Evolutionary conservation across 2,113 vertebrate genomes (phyloP).

Genomic region (Anser brachyrhynchus): DNA sequence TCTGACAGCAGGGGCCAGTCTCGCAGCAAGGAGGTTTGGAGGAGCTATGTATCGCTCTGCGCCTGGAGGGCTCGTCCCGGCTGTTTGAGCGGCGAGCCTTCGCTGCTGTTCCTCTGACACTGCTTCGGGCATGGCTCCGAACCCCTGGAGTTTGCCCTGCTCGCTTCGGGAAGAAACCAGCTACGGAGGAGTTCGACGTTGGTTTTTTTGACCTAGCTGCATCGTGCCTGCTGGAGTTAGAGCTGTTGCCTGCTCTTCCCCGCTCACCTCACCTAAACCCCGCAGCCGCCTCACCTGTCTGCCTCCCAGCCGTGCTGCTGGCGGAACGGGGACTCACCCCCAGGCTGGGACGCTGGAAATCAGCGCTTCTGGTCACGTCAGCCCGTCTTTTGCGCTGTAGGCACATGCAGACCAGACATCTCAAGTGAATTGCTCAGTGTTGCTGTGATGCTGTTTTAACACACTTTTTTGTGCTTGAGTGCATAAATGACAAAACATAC

Average conservation of each 20-base stretch:
- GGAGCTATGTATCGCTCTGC: conserved; percentile 56
- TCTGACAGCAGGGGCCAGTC: neutral
- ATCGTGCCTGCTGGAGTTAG: neutral
- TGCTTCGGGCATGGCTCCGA: neutral
- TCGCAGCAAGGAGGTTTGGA: conserved; percentile 43
- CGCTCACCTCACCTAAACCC: neutral
- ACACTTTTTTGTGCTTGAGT: neutral
- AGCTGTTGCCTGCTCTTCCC: neutral
- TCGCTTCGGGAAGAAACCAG: neutral
- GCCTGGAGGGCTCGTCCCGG: conserved; percentile 46
- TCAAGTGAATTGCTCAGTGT: neutral
- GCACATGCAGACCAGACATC: neutral
- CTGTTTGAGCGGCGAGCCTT: conserved; percentile 5
- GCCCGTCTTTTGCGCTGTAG: neutral
- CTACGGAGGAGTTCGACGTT: neutral
- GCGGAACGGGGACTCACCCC: neutral
- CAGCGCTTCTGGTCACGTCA: neutral
- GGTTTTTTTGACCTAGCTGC: neutral
- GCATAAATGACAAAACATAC: neutral
- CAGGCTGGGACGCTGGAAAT: neutral
- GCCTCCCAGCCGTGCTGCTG: neutral
- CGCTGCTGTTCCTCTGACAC: conserved; percentile 29
- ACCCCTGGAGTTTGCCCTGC: neutral
- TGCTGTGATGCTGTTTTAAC: neutral
- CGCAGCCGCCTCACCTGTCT: neutral